phyloP scores from a whole-genome alignment of 2,113 vertebrate genomes.

The Dasypus novemcinctus region DNA sequence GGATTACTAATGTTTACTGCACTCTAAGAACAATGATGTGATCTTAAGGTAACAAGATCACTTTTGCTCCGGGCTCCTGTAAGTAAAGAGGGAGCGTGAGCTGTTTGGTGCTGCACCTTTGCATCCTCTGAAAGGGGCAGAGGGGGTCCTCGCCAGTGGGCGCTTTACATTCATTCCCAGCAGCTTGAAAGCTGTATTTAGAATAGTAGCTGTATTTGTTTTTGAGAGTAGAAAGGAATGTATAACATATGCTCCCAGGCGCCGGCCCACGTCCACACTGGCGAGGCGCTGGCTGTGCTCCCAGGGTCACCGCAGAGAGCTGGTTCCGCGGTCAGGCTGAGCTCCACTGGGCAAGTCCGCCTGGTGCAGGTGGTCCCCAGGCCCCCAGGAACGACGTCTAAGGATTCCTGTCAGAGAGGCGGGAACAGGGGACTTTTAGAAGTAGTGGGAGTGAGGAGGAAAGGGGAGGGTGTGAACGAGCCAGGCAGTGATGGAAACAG shows the following conservation, averaged over 20 bases:
- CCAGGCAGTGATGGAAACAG: rapidly evolving
- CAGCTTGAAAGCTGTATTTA: neutral
- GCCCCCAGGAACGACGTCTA: neutral
- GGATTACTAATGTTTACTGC: neutral
- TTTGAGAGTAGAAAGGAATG: neutral
- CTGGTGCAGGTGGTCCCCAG: no score
- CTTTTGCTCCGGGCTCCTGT: neutral
- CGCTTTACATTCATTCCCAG: neutral
- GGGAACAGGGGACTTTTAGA: neutral
- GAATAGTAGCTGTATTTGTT: no score
- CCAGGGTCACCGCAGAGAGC: no score
- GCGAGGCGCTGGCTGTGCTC: neutral
- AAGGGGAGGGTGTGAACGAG: neutral
- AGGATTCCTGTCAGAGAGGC: neutral
- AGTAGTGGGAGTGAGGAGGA: neutral
- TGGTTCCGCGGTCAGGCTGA: neutral
- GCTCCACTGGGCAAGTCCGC: no score
- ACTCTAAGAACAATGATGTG: neutral
- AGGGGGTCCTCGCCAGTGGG: no score
- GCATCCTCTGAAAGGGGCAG: neutral
- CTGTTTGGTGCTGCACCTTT: rapidly evolving
- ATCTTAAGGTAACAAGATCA: neutral
- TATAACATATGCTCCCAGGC: neutral
- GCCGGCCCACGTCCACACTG: rapidly evolving
- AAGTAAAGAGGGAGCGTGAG: neutral